Percentiles rank a stretch among this genome's conserved stretches.
phyloP scores from a whole-genome alignment of 2,113 vertebrate genomes.

The Carettochelys insculpta region DNA sequence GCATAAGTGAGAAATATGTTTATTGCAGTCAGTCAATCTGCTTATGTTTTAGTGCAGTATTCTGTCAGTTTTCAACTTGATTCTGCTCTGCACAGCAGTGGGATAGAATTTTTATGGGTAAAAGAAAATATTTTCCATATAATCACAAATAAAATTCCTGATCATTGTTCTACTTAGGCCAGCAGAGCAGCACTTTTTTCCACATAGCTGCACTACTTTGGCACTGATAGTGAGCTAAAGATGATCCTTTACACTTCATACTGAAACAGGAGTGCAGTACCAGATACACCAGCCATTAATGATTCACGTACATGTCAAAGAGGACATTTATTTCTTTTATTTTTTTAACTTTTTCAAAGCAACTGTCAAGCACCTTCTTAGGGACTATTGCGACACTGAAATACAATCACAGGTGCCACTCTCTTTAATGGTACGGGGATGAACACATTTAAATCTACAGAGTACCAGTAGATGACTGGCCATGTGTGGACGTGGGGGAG shows the following conservation, averaged over 20 bases:
- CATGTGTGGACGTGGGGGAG: too few species aligned
- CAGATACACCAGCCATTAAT: background rate
- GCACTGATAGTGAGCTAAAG: background rate
- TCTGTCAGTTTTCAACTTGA: background rate
- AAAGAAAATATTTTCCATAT: background rate
- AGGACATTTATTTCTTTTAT: background rate
- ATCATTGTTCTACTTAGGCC: background rate
- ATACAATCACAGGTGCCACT: background rate
- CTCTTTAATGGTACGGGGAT: background rate
- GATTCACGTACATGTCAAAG: background rate
- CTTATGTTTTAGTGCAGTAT: slow-evolving; percentile 7
- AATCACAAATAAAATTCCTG: background rate
- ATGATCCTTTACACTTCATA: background rate
- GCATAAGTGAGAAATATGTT: slow-evolving; percentile 45
- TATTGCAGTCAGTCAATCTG: slow-evolving; percentile 23
- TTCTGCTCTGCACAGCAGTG: background rate
- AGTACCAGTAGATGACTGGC: background rate
- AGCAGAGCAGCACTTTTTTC: background rate
- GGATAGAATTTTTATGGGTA: background rate
- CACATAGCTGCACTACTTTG: background rate
- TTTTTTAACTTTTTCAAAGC: background rate
- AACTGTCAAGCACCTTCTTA: background rate
- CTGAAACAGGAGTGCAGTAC: background rate
- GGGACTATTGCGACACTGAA: background rate
- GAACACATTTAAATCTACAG: background rate